Percentiles rank a stretch among this genome's conserved stretches.
These are phyloP conservation scores for Pseudococcus longispinus DNA, from an alignment of 2,888 invertebrate species.

Conservation along the genomic window DNA sequence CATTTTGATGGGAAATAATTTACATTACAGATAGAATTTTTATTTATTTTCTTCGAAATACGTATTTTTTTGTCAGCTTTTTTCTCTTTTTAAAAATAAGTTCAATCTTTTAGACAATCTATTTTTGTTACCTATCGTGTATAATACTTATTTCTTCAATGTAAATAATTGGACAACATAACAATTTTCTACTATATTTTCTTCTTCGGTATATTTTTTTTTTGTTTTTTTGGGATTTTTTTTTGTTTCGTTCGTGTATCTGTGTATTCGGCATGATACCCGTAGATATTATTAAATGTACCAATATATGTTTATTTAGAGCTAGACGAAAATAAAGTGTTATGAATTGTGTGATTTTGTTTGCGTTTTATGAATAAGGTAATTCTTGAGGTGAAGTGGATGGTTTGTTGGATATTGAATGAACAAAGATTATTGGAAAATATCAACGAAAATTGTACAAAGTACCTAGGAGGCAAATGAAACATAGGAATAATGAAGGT, in stretches of 20 bases:
- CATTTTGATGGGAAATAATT: not conserved
- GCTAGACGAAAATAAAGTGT: constrained; percentile 41
- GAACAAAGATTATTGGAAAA: not conserved
- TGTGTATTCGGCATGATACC: constrained; percentile 6
- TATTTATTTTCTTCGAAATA: not conserved
- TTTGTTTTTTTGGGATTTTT: not conserved
- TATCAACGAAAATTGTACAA: not conserved
- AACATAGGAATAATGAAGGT: not conserved
- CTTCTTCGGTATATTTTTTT: not conserved
- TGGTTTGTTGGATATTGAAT: not conserved
- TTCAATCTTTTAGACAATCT: constrained; percentile 44
- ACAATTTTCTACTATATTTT: constrained; percentile 32
- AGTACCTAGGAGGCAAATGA: not conserved
- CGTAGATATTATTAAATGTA: constrained; percentile 32
- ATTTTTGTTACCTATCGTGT: constrained; percentile 40
- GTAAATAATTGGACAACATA: constrained; percentile 24
- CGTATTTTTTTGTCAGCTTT: not conserved
- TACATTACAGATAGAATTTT: not conserved
- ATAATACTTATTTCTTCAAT: constrained; percentile 14
- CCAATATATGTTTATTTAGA: constrained; percentile 40
- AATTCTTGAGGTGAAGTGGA: not conserved
- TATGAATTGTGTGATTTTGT: constrained; percentile 10
- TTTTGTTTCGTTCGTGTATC: constrained; percentile 3
- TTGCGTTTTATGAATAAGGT: not conserved
- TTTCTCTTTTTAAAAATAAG: not conserved